Percentiles rank a stretch among this genome's conserved stretches.
These are phyloP conservation scores for Plectrocnemia conspersa DNA, from an alignment of 1,140 invertebrate species.

Conservation along the genomic window DNA sequence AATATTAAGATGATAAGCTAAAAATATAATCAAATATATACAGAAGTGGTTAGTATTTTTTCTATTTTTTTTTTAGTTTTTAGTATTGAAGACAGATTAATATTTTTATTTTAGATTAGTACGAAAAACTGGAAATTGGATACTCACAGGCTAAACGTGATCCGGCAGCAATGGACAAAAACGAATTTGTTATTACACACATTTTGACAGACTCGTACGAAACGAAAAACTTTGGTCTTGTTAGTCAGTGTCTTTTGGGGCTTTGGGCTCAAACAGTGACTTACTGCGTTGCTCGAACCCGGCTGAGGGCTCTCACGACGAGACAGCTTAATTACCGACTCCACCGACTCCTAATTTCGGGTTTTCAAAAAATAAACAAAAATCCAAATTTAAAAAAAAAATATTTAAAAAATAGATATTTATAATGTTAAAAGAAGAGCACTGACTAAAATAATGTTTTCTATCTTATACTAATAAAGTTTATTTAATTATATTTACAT, in stretches of 20 bases:
- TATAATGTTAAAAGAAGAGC: too few relatives aligned
- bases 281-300: slow-evolving; percentile 49
- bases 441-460: too few relatives aligned
- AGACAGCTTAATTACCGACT: slow-evolving; percentile 14
- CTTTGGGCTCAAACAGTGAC: slow-evolving; percentile 46
- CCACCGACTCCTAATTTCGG: slow-evolving; percentile 18
- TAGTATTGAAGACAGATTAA: too few relatives aligned
- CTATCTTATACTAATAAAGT: too few relatives aligned
- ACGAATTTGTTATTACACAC: slow-evolving; percentile 11
- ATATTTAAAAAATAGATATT: too few relatives aligned
- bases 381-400: neutral
- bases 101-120: too few relatives aligned
- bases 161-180: slow-evolving; percentile 30
- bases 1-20: neutral
- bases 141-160: slow-evolving; percentile 26
- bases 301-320: slow-evolving; percentile 41
- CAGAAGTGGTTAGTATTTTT: neutral
- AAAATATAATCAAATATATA: neutral
- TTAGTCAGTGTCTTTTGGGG: slow-evolving; percentile 12
- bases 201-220: slow-evolving; percentile 35
- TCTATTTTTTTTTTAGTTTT: too few relatives aligned
- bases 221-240: slow-evolving; percentile 29
- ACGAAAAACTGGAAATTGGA: too few relatives aligned
- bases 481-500: too few relatives aligned
- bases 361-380: neutral